Base-by-base conservation (phyloP, 2,888 invertebrate genomes). In the Napeogenes inachia region DNA sequence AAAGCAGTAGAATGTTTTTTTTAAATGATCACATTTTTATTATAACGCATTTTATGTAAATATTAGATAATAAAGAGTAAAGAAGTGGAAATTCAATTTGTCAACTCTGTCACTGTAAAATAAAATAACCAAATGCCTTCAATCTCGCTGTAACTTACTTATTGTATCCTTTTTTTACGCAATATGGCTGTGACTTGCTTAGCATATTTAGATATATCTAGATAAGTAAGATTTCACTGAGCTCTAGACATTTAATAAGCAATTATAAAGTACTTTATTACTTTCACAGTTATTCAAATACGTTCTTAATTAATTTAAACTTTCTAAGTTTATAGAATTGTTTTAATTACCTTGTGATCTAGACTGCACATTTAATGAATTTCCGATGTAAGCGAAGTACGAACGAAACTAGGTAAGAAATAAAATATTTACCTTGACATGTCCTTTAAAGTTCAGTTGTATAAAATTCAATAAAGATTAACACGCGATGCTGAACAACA, bases 51-150 rank as follows among this genome's bases (percentile, higher is more conserved):
- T 50, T 12, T 10, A 6, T 50, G 10, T 30, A 2, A 50, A 50
- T 50, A 30, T 50, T 10, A 50, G 30, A 30, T 50, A n/a, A 50
- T 50, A 50, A 42, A 30, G 50, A 50, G 50, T 50, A 50, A 30
- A 30, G 30, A 50, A 30, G 3, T 21, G 30, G 8, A 50, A 50
- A 50, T 50, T 30, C 12, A 50, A 50, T 50, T 50, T 50, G 8
- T 30, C 30, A 2, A 30, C 30, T 2, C 50, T 50, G 21, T 50
- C 30, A 50, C 21, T 50, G 21, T 50, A 50, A 10, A 30, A 8
- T 50, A 50, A 30, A 50, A 30, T 30, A 30, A 50, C 21, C 50
- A 50, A 30, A 8, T 21, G 2, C 30, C 30, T 50, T 50, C 30
- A 8, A 50, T 50, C 6, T 50, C 30, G 4, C 10, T 10, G 50